These are phyloP conservation scores for Lagria hirta DNA, from an alignment of 2,888 invertebrate species.

Conservation along the genomic window DNA sequence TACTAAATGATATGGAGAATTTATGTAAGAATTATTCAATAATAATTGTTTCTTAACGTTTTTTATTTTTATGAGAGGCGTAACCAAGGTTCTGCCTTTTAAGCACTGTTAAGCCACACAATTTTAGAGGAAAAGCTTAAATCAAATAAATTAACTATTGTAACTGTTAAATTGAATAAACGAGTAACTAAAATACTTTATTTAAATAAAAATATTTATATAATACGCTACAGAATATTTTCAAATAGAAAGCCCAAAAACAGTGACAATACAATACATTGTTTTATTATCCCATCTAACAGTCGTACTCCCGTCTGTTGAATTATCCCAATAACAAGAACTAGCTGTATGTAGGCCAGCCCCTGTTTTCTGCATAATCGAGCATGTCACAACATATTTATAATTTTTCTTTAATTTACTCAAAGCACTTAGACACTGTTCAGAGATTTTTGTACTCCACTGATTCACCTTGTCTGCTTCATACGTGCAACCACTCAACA, in stretches of 20 bases:
- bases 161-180: too few relatives aligned
- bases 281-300: slow-evolving; percentile 87
- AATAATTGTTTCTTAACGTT: too few relatives aligned
- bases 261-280: slow-evolving; percentile 81
- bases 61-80: too few relatives aligned
- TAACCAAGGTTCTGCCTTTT: too few relatives aligned
- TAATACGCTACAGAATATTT: too few relatives aligned
- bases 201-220: too few relatives aligned
- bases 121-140: too few relatives aligned
- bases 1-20: too few relatives aligned
- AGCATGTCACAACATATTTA: slow-evolving; percentile 81
- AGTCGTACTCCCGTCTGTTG: slow-evolving; percentile 78
- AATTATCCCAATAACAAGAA: slow-evolving; percentile 82
- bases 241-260: slow-evolving; percentile 70
- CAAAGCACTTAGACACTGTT: slow-evolving; percentile 70
- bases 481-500: slow-evolving; percentile 72
- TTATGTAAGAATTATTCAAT: too few relatives aligned
- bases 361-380: slow-evolving; percentile 83
- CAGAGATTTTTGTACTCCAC: slow-evolving; percentile 77
- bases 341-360: slow-evolving; percentile 81
- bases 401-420: slow-evolving; percentile 78
- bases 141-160: too few relatives aligned
- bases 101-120: too few relatives aligned
- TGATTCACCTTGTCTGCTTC: slow-evolving; percentile 65
- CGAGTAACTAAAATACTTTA: too few relatives aligned